Conservation (phyloP, 2,888 invertebrate species). For the Eurytoma californica region DNA sequence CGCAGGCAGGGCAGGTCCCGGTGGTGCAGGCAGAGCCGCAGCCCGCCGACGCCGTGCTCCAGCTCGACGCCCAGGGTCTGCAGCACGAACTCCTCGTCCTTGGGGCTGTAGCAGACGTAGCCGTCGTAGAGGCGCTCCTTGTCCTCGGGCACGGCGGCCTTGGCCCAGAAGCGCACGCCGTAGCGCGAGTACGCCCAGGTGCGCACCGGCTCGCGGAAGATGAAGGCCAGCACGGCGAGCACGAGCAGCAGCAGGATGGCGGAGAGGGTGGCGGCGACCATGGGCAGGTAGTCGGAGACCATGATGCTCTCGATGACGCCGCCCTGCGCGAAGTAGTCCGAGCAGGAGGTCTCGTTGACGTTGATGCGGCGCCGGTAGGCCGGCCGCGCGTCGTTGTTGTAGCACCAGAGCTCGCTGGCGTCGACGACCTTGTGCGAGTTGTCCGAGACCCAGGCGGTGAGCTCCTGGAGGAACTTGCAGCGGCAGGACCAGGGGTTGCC, state of each 20-base stretch:
- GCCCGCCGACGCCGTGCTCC: constrained; percentile 87
- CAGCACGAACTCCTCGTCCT: constrained; percentile 92
- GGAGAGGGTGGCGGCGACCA: constrained; percentile 87
- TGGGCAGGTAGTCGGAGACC: constrained; percentile 89
- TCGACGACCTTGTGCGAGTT: constrained; percentile 88
- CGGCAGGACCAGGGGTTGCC: constrained; percentile 94
- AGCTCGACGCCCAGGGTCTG: constrained; percentile 89
- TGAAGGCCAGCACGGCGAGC: constrained; percentile 85
- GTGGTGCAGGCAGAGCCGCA: constrained; percentile 92
- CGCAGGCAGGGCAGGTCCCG: constrained; percentile 86
- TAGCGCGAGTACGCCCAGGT: constrained; percentile 93
- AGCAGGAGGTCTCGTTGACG: constrained; percentile 90
- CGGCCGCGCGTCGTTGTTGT: constrained; percentile 84
- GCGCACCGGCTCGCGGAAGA: constrained; percentile 90
- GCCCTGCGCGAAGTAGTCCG: constrained; percentile 89
- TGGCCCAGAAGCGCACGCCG: constrained; percentile 87
- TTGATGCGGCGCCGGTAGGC: constrained; percentile 88
- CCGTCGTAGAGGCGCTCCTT: constrained; percentile 93
- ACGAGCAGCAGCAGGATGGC: constrained; percentile 86
- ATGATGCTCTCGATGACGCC: constrained; percentile 89
- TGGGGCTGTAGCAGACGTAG: constrained; percentile 93
- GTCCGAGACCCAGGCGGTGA: constrained; percentile 88
- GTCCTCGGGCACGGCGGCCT: constrained; percentile 84
- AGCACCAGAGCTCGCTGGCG: constrained; percentile 87
- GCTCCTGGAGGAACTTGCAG: constrained; percentile 90